Conservation (phyloP, 2,113 vertebrate genomes). For the Eulemur macaco region DNA sequence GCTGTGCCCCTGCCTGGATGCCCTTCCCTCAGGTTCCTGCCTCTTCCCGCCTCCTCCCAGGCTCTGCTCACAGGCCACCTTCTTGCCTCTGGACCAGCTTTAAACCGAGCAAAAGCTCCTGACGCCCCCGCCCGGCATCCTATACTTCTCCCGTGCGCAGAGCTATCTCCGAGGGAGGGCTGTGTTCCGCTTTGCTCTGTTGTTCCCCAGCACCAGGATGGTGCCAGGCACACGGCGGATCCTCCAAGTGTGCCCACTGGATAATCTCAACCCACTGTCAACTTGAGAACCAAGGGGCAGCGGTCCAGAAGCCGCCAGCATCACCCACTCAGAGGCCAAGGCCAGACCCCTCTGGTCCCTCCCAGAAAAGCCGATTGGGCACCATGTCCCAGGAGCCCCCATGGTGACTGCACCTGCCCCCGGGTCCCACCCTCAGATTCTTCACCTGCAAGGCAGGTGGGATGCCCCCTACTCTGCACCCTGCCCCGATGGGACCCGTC, state of each 20-base stretch:
- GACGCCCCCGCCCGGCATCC: no score
- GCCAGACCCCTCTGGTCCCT: background rate
- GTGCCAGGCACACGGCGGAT: background rate
- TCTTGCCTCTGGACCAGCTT: rapidly evolving
- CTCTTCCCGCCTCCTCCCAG: background rate
- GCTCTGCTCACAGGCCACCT: background rate
- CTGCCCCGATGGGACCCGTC: no score
- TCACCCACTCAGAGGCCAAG: background rate
- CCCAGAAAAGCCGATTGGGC: background rate
- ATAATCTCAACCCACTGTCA: no score
- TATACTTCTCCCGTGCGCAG: rapidly evolving
- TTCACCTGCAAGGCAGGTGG: background rate
- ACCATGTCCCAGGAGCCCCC: background rate
- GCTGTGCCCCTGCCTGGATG: background rate
- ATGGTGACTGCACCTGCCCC: no score
- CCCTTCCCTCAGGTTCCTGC: background rate
- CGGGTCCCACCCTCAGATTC: background rate
- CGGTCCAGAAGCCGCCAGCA: background rate
- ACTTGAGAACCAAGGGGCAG: background rate
- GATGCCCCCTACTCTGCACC: no score
- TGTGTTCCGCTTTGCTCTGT: background rate
- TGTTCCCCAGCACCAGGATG: background rate
- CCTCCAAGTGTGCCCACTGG: no score
- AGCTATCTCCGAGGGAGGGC: rapidly evolving
- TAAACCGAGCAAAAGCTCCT: background rate